Percentiles rank a stretch among this genome's conserved stretches.
Conservation (phyloP, 2,888 invertebrate genomes). For the Amphipoea oculea region DNA sequence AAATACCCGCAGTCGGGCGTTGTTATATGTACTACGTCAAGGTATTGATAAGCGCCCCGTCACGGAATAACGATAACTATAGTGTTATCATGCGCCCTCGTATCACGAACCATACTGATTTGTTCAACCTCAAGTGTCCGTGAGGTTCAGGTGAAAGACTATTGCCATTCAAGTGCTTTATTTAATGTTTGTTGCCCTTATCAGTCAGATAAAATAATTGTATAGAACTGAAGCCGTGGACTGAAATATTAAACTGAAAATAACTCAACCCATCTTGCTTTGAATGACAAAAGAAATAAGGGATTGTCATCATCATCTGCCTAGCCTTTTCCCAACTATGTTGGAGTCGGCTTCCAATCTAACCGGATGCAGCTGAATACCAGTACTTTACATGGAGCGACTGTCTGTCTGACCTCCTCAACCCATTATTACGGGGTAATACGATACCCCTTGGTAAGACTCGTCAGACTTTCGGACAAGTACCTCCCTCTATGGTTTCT, state of each 20-base stretch:
- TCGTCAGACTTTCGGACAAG: background rate
- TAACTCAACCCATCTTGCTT: background rate
- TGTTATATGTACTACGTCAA: conserved; percentile 60
- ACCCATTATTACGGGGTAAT: background rate
- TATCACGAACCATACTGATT: conserved; percentile 63
- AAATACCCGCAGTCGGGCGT: conserved; percentile 41
- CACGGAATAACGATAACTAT: conserved; percentile 65
- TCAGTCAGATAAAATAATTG: background rate
- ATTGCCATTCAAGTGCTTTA: conserved; percentile 26
- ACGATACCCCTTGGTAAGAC: background rate
- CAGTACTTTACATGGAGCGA: too few relatives aligned
- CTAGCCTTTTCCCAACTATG: too few relatives aligned
- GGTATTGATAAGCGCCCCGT: conserved; percentile 66
- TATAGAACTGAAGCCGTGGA: background rate
- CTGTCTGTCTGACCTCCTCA: background rate
- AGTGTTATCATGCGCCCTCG: conserved; percentile 54
- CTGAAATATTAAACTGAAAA: background rate
- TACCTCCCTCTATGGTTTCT: too few relatives aligned
- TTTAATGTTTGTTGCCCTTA: conserved; percentile 16
- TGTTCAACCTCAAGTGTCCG: conserved; percentile 49
- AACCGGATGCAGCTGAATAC: too few relatives aligned
- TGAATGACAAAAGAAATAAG: background rate
- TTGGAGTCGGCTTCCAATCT: too few relatives aligned
- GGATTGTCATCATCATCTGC: background rate
- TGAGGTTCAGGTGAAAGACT: conserved; percentile 32